These are phyloP conservation scores for Poecile montanus DNA, from an alignment of 2,797 vertebrate species.

Conservation along the genomic window DNA sequence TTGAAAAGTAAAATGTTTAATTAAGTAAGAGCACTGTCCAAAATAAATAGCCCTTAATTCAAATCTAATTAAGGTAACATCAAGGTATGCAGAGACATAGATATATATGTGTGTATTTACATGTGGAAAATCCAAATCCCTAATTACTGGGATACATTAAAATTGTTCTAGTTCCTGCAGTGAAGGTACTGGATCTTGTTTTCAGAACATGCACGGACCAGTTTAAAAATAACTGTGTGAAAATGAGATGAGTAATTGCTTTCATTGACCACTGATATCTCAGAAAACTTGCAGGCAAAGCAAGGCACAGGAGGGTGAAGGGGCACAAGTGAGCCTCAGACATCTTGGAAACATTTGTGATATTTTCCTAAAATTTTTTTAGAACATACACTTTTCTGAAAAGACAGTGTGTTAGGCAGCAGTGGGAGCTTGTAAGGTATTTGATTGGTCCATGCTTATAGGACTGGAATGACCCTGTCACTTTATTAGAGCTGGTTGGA, in stretches of 20 bases:
- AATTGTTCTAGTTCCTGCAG: neutral
- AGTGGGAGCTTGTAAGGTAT: neutral
- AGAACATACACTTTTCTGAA: neutral
- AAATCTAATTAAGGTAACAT: neutral
- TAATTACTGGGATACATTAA: neutral
- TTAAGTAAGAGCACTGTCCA: neutral
- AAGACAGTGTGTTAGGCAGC: neutral
- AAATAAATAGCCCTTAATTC: neutral
- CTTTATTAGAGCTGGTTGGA: slow-evolving; percentile 9
- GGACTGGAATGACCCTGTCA: neutral
- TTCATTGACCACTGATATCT: neutral
- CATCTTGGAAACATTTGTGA: neutral
- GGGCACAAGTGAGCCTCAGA: neutral
- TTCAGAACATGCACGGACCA: neutral
- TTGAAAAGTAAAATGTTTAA: neutral
- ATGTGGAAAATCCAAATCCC: neutral
- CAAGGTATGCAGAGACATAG: neutral
- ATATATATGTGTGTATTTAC: neutral
- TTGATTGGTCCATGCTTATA: neutral
- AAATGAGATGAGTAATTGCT: neutral
- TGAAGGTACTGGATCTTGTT: neutral
- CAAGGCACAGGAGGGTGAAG: neutral
- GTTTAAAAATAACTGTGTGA: neutral
- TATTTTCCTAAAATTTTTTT: neutral
- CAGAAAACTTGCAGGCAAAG: neutral